Conservation (phyloP, 2,888 invertebrate species). For the Malthinus seriepunctatus region DNA sequence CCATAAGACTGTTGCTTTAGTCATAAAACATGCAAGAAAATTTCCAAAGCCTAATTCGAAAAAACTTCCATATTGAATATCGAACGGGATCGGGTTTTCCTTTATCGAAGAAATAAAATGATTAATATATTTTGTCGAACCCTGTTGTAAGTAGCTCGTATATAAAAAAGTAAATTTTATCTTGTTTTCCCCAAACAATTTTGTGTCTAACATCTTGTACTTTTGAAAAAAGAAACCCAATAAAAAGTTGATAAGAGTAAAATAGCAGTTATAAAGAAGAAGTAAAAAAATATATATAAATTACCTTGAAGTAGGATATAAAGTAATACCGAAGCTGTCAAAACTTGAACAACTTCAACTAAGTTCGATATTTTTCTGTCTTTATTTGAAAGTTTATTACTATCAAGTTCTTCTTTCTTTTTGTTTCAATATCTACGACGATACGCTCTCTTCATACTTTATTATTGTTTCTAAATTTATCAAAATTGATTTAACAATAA, state of each 20-base stretch:
- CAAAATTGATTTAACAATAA: neutral
- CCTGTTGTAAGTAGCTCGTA: too few relatives aligned
- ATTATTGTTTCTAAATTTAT: slow-evolving; percentile 3
- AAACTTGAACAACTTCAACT: slow-evolving; percentile 21
- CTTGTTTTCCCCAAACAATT: too few relatives aligned
- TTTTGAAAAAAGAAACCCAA: slow-evolving; percentile 4
- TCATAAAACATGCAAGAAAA: too few relatives aligned
- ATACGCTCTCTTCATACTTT: slow-evolving; percentile 4
- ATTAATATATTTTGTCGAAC: too few relatives aligned
- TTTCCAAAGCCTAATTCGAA: too few relatives aligned
- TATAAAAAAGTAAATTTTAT: too few relatives aligned
- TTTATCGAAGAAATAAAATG: too few relatives aligned
- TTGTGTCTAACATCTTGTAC: slow-evolving; percentile 1
- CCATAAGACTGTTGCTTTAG: too few relatives aligned
- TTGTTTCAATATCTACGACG: neutral
- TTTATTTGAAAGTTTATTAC: slow-evolving; percentile 23
- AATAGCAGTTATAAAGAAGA: slow-evolving; percentile 20
- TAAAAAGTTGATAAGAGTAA: slow-evolving; percentile 20
- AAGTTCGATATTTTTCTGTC: slow-evolving; percentile 20
- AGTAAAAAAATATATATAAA: slow-evolving; percentile 16
- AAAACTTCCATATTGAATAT: too few relatives aligned
- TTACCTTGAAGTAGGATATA: slow-evolving; percentile 19
- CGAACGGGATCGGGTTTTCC: too few relatives aligned
- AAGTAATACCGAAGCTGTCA: slow-evolving; percentile 25
- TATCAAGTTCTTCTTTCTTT: slow-evolving; percentile 10